Evolutionary conservation across 2,797 vertebrate species (phyloP), one percentile per base, ranked within the genome.

Genomic region (Lates japonicus): DNA sequence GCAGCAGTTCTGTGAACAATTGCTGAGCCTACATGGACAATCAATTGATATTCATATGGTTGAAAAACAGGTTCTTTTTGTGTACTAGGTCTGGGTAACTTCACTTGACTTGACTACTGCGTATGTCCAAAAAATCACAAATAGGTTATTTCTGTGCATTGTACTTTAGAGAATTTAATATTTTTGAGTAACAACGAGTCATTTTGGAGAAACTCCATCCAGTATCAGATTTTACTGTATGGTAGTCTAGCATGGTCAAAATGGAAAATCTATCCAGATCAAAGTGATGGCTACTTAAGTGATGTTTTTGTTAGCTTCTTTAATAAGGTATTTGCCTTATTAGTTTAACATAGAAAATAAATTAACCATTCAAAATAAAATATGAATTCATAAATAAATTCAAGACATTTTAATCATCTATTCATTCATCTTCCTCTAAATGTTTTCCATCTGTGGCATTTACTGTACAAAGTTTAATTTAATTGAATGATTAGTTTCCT

Each of bases 401-500:
- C 12, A 60, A 64, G n/a, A 63, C 31, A 55, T 64, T 74, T 55
- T 61, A 44, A 87, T 54, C 73, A 74, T 84, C 68, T 66, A 61
- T 86, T 84, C 46, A 79, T 85, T 79, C 70, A 78, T 84, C 49
- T 69, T 82, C 63, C 61, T 70, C 44, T 70, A 57, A 82, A 78
- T 74, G 39, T 62, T 70, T 67, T 64, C 64, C 69, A 80, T 79
- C 72, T 74, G 57, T 61, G 6, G 33, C 62, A 70, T 83, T 80
- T 73, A 70, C 31, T 46, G 35, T 57, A 48, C 19, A 84, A 7
- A 46, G 44, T 49, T 76, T 41, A 25, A 80, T 64, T 75, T 35
- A 59, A 76, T 67, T 80, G 65, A 90, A 88, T 90, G 78, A 78
- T 81, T 66, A 80, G 54, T 81, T 81, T 82, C 31, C 86, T 92